These are phyloP conservation scores for Coregonus clupeaformis DNA, from an alignment of 2,113 vertebrate genomes.

Conservation along the genomic window DNA sequence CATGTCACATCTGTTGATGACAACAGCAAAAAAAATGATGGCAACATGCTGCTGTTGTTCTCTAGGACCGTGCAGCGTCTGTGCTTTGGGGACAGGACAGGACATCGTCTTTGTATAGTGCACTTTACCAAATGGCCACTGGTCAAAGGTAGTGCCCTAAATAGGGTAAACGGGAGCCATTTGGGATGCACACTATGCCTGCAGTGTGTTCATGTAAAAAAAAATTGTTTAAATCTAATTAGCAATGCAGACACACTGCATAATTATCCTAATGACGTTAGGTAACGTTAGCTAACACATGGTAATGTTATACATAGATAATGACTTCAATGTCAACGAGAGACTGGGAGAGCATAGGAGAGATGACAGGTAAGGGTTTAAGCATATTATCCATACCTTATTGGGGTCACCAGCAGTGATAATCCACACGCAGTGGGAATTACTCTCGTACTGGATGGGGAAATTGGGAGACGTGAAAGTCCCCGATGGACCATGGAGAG, in stretches of 20 bases:
- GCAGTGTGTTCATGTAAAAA: slow-evolving; percentile 41
- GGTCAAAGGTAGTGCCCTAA: too few relatives aligned
- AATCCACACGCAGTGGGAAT: slow-evolving; percentile 81
- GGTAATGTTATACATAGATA: neutral
- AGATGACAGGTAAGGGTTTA: neutral
- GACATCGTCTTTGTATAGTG: too few relatives aligned
- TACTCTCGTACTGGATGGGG: slow-evolving; percentile 80
- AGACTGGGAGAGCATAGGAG: neutral
- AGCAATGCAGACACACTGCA: slow-evolving; percentile 24
- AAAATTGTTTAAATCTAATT: slow-evolving; percentile 47
- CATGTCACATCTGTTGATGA: slow-evolving; percentile 36
- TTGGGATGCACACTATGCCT: neutral
- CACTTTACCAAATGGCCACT: too few relatives aligned
- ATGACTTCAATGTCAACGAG: neutral
- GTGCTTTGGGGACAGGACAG: too few relatives aligned
- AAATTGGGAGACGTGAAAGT: slow-evolving; percentile 80
- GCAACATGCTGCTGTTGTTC: slow-evolving; percentile 31
- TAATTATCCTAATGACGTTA: slow-evolving; percentile 66
- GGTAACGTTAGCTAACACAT: slow-evolving; percentile 19
- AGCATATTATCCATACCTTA: slow-evolving; percentile 68
- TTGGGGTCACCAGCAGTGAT: slow-evolving; percentile 77
- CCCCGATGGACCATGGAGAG: slow-evolving; percentile 76
- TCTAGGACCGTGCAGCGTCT: neutral
- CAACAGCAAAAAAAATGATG: slow-evolving; percentile 34
- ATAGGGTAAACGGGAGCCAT: neutral